Evolutionary conservation across 2,888 invertebrate species (phyloP).

Genomic region (Xestobium rufovillosum): DNA sequence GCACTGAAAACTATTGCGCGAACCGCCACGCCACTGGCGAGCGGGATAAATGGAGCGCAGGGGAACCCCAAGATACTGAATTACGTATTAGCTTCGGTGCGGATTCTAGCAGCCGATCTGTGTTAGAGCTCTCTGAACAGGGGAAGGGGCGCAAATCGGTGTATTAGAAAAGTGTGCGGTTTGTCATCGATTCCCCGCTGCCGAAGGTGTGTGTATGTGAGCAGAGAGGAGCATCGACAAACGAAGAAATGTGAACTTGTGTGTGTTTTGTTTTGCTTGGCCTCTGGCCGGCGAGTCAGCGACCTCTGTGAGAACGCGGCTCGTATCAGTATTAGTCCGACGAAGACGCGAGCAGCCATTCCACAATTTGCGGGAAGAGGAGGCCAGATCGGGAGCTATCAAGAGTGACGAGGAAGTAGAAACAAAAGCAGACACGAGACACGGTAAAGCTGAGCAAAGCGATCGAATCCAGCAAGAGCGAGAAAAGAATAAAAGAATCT

Average conservation of each 20-base stretch:
- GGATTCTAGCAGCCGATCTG: too few species aligned
- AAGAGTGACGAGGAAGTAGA: conserved; percentile 35
- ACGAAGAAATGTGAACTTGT: conserved; percentile 36
- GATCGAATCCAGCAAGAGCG: conserved; percentile 39
- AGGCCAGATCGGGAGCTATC: conserved; percentile 31
- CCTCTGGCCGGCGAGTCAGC: conserved; percentile 43
- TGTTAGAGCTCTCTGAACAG: too few species aligned
- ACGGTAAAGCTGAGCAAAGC: conserved; percentile 37
- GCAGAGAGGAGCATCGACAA: conserved; percentile 11
- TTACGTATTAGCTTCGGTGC: too few species aligned
- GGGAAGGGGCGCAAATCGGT: too few species aligned
- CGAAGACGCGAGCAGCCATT: conserved; percentile 47
- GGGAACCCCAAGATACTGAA: too few species aligned
- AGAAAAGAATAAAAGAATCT: conserved; percentile 39
- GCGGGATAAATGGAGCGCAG: too few species aligned
- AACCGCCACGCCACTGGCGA: too few species aligned
- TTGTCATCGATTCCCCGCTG: too few species aligned
- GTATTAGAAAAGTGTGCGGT: too few species aligned
- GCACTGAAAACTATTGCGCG: too few species aligned
- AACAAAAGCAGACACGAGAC: conserved; percentile 42
- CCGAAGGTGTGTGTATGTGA: too few species aligned
- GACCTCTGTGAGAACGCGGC: conserved; percentile 44
- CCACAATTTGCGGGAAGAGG: conserved; percentile 49
- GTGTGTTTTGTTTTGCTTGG: conserved; percentile 42
- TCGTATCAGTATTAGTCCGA: conserved; percentile 36